A percentile compares a stretch with the other conserved stretches of the same genome.
Evolutionary conservation across 2,113 vertebrate species (phyloP).

Genomic region (Callopanchax toddi): DNA sequence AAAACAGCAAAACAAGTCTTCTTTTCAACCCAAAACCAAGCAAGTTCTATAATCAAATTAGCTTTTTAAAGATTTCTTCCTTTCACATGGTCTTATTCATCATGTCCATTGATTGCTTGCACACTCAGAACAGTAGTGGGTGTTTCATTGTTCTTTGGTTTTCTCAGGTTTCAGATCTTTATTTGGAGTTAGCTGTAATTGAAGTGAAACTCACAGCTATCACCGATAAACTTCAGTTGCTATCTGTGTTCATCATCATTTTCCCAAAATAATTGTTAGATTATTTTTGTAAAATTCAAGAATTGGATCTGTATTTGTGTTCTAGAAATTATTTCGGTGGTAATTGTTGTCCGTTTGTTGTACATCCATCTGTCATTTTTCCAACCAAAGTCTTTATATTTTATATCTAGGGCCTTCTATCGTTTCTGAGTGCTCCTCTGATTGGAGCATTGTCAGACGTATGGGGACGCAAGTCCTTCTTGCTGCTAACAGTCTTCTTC

Average conservation of each 20-base stretch:
- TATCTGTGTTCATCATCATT: neutral
- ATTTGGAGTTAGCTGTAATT: neutral
- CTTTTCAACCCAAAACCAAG: neutral
- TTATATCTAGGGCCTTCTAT: slow-evolving; percentile 87
- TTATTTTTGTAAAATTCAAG: too few relatives aligned
- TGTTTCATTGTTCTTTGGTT: neutral
- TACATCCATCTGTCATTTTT: neutral
- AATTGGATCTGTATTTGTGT: too few relatives aligned
- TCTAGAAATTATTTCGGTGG: too few relatives aligned
- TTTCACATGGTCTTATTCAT: too few relatives aligned
- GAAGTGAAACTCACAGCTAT: neutral
- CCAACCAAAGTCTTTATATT: neutral
- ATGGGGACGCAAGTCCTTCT: slow-evolving; percentile 97
- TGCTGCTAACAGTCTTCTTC: slow-evolving; percentile 96
- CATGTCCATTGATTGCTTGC: too few relatives aligned
- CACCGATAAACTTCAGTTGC: neutral
- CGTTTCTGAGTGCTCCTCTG: slow-evolving; percentile 94
- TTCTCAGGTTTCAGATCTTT: slow-evolving; percentile 5
- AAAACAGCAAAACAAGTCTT: neutral
- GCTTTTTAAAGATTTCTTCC: neutral
- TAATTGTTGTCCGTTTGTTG: too few relatives aligned
- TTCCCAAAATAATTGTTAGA: too few relatives aligned
- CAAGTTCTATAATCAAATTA: neutral
- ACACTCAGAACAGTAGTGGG: neutral
- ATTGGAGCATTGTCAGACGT: slow-evolving; percentile 96